Base-by-base conservation (phyloP, 2,113 vertebrate species). In the Prunella fulvescens region DNA sequence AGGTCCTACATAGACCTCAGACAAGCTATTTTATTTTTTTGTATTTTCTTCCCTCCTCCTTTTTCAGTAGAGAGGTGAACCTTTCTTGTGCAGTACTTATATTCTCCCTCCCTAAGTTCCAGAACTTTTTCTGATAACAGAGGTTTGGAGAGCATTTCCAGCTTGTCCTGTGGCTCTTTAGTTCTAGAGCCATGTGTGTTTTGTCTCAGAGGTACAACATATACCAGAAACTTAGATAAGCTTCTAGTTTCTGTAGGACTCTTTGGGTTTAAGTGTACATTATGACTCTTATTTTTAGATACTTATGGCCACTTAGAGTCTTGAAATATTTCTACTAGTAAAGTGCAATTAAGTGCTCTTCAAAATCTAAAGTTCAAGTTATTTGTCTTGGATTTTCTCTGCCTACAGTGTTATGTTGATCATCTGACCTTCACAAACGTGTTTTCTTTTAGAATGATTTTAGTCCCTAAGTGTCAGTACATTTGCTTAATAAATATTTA, bases 211-310 rank as follows among this genome's bases (percentile, higher is more conserved):
- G 56, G 13, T 57, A 40, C 60, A 86, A 56, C 64, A 47, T 81
- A 78, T 5, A 69, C 51, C 72, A 92, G 81, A 95, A 94, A 95
- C 93, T 93, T 62, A 95, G 54, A 80, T 94, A 93, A 94, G 78
- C 69, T 88, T 69, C 67, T 77, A 51, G 90, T 93, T 95, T 93
- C 86, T 88, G 45, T 88, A 90, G 71, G 66, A 76, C 35, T 88
- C 57, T 87, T 69, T 40, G 26, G 6, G 14, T 87, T 76, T 77
- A 88, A 86, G 64, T 86, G 40, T 81, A 40, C 58, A 67, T 81
- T 86, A 12, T 67, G 47, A 25, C 29, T 88, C 74, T 82, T 92
- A 50, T 24, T 90, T 90, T 92, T 65, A 88, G 80, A 60, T 84
- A 62, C 47, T 70, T 86, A 35, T 6, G 51, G 24, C 80, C 80